These are phyloP conservation scores for Lagorchestes hirsutus DNA, from an alignment of 2,797 vertebrate genomes.

Conservation along the genomic window DNA sequence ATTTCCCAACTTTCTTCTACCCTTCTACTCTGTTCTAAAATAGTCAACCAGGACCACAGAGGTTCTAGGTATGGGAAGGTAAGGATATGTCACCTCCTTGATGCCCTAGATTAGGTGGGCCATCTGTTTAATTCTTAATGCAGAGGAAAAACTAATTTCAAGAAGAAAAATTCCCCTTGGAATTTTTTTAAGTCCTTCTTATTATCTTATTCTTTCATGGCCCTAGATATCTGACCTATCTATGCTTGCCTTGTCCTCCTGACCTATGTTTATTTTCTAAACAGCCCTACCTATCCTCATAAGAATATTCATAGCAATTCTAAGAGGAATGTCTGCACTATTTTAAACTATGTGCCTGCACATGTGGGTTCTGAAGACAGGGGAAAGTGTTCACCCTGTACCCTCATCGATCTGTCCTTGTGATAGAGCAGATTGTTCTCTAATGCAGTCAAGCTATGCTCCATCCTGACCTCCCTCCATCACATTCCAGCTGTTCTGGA, in stretches of 20 bases:
- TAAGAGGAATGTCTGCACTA: background rate
- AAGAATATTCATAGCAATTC: background rate
- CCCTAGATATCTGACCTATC: background rate
- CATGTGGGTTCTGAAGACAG: background rate
- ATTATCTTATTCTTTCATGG: slow-evolving; percentile 19
- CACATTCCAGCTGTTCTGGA: slow-evolving; percentile 17
- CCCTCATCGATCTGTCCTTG: background rate
- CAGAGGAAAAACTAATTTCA: background rate
- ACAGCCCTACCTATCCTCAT: slow-evolving; percentile 28
- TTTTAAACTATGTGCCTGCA: background rate
- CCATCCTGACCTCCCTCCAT: slow-evolving; percentile 11
- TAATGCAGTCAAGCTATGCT: slow-evolving; percentile 36
- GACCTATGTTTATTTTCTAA: background rate
- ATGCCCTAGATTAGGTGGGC: background rate
- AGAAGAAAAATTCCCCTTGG: background rate
- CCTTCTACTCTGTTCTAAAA: slow-evolving; percentile 31
- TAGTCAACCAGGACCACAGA: slow-evolving; percentile 23
- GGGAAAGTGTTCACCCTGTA: background rate
- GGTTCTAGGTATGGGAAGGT: slow-evolving; percentile 7
- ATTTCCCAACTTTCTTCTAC: slow-evolving; percentile 18
- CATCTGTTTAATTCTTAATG: background rate
- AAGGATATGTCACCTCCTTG: background rate
- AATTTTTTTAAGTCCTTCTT: background rate
- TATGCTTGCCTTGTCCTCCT: slow-evolving; percentile 41
- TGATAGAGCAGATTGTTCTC: slow-evolving; percentile 5